A percentile compares a stretch with the other conserved stretches of the same genome.
Evolutionary conservation across 2,888 invertebrate genomes (phyloP).

Genomic region (Byasa hedistus): DNA sequence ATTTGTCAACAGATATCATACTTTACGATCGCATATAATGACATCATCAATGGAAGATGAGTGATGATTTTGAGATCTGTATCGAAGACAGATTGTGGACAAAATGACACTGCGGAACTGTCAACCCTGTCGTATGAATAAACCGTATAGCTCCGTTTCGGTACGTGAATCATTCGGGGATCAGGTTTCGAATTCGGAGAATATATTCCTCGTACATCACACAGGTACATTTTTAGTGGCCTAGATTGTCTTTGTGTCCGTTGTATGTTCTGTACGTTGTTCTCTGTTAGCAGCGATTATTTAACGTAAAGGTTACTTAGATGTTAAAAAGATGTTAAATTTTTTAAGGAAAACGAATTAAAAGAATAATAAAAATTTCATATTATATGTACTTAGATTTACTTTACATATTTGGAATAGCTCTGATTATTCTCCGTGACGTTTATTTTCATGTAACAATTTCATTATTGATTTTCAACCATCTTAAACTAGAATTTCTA

Average conservation of each 20-base stretch:
- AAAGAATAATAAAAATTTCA: not conserved
- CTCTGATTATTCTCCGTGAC: no score
- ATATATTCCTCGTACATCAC: not conserved
- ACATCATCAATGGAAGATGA: not conserved
- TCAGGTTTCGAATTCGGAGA: not conserved
- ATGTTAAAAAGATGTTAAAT: not conserved
- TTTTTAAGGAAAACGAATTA: not conserved
- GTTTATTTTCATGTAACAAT: no score
- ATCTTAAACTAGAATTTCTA: no score
- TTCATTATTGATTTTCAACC: no score
- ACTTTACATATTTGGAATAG: not conserved
- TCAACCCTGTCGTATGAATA: not conserved
- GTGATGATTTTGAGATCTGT: not conserved
- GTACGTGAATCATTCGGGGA: not conserved
- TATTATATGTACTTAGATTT: not conserved
- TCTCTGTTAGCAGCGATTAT: no score
- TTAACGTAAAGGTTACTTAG: not conserved
- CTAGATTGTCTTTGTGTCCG: not conserved
- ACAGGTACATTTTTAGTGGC: not conserved
- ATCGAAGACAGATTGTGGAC: not conserved
- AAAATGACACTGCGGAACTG: not conserved
- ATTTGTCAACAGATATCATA: not conserved
- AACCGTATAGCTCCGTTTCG: not conserved
- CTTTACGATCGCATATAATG: not conserved
- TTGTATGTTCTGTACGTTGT: not conserved